phyloP scores from a whole-genome alignment of 1,140 invertebrate species.

The Drosophila quadrilineata region DNA sequence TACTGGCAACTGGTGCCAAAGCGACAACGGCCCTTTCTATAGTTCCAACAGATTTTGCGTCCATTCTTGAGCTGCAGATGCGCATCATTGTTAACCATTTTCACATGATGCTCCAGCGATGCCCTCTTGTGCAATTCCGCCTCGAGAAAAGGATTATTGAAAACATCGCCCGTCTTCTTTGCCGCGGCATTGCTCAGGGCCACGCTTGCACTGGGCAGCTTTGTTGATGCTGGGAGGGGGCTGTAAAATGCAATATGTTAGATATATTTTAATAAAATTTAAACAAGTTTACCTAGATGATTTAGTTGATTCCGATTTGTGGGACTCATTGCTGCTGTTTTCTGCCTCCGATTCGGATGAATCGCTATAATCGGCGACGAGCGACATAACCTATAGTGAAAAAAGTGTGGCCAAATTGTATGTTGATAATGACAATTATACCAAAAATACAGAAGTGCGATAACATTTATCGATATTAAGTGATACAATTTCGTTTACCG shows the following conservation, averaged over 20 bases:
- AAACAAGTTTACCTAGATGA: constrained; percentile 1
- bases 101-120: constrained; percentile 95
- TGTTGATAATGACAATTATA: neutral
- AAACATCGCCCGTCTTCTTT: constrained; percentile 84
- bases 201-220: constrained; percentile 60
- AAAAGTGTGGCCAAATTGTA: constrained; percentile 20
- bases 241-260: neutral
- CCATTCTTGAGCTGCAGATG: constrained; percentile 90
- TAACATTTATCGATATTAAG: no score
- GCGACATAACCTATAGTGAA: constrained; percentile 53
- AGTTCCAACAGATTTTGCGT: constrained; percentile 96
- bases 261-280: neutral
- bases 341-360: constrained; percentile 61
- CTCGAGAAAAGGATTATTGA: constrained; percentile 93
- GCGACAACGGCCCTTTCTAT: constrained; percentile 92
- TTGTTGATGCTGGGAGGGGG: neutral
- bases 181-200: constrained; percentile 40
- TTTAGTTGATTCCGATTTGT: constrained; percentile 13
- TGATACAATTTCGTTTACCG: no score
- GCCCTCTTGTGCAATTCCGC: constrained; percentile 93
- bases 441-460: no score
- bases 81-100: constrained; percentile 91
- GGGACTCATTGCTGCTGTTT: constrained; percentile 24
- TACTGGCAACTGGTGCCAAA: constrained; percentile 96
- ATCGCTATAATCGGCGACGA: constrained; percentile 68